These are phyloP conservation scores for Bettongia penicillata DNA, from an alignment of 2,113 vertebrate species.

Conservation along the genomic window DNA sequence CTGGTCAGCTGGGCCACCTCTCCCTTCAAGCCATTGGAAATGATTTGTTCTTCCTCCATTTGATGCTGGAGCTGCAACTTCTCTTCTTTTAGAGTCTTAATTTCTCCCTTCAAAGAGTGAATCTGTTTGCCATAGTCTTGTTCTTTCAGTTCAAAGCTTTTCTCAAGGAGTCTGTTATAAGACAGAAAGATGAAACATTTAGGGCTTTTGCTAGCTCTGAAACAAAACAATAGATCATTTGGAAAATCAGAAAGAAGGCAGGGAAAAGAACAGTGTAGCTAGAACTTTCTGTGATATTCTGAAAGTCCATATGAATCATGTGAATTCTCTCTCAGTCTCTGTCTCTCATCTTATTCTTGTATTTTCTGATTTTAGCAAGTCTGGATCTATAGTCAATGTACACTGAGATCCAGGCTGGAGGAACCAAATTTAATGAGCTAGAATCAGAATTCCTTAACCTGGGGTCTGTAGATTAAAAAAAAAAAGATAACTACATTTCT, in stretches of 20 bases:
- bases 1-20: slow-evolving; percentile 90
- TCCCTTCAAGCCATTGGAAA: slow-evolving; percentile 85
- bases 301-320: neutral
- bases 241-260: slow-evolving; percentile 4
- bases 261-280: neutral
- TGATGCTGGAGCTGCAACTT: slow-evolving; percentile 83
- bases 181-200: neutral
- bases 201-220: neutral
- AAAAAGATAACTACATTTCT: neutral
- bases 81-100: slow-evolving; percentile 87
- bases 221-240: neutral
- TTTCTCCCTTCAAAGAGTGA: slow-evolving; percentile 86
- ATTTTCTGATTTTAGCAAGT: neutral
- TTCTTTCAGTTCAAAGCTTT: slow-evolving; percentile 89
- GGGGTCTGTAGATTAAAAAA: neutral
- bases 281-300: neutral
- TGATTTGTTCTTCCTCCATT: slow-evolving; percentile 84
- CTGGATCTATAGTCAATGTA: neutral
- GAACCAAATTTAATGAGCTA: neutral
- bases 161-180: slow-evolving; percentile 90
- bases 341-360: neutral
- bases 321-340: neutral
- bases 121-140: slow-evolving; percentile 90
- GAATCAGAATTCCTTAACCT: neutral
- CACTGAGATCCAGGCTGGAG: neutral